phyloP scores from a whole-genome alignment of 1,140 invertebrate genomes.

The Halesus radiatus region DNA sequence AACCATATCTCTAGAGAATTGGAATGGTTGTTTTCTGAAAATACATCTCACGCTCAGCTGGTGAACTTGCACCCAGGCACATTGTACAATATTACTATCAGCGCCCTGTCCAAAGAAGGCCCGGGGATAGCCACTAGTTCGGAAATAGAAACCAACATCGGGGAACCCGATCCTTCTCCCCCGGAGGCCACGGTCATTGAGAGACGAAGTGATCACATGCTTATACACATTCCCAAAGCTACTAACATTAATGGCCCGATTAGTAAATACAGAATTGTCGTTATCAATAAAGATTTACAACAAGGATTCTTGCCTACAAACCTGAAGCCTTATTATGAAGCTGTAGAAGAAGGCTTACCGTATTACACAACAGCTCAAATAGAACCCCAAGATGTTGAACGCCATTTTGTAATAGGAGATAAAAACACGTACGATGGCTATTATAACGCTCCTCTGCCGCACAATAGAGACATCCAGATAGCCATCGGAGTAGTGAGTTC shows the following conservation, averaged over 20 bases:
- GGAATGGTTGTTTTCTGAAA: conserved; percentile 69
- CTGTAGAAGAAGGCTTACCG: conserved; percentile 72
- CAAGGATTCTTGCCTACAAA: conserved; percentile 73
- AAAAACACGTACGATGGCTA: conserved; percentile 80
- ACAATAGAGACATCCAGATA: conserved; percentile 77
- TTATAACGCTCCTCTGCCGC: conserved; percentile 82
- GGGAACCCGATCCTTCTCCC: conserved; percentile 77
- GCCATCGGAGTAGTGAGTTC: conserved; percentile 81
- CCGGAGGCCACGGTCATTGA: conserved; percentile 74
- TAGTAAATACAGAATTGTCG: conserved; percentile 78
- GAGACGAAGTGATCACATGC: conserved; percentile 71
- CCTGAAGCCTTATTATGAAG: conserved; percentile 73
- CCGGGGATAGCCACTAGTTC: conserved; percentile 71
- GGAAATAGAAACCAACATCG: conserved; percentile 77
- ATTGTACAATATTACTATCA: conserved; percentile 78
- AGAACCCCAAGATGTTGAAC: conserved; percentile 70
- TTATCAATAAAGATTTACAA: conserved; percentile 76
- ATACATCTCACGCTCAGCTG: conserved; percentile 68
- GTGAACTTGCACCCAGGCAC: conserved; percentile 80
- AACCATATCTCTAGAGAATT: conserved; percentile 60
- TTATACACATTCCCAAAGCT: conserved; percentile 74
- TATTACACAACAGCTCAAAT: conserved; percentile 89
- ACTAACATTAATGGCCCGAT: conserved; percentile 83
- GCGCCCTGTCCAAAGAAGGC: conserved; percentile 74
- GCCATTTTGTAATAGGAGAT: conserved; percentile 84